Evolutionary conservation across 2,113 vertebrate genomes (phyloP).

Genomic region (Ammodramus savannarum): DNA sequence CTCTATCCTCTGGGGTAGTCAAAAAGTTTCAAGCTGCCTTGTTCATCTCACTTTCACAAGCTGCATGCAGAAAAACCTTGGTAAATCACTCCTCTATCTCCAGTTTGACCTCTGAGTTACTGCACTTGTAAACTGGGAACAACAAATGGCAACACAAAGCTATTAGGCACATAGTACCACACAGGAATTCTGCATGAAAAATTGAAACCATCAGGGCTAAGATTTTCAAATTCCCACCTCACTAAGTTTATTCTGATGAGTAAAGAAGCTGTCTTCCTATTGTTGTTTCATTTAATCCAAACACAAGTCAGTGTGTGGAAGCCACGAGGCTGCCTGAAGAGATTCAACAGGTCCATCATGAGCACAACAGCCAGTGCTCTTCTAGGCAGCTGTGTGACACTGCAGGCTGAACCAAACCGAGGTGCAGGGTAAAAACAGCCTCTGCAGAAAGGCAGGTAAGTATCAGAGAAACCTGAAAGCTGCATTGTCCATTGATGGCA

Average conservation of each 20-base stretch:
- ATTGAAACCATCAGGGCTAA: not conserved
- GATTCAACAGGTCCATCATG: not conserved
- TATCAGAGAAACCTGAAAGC: not conserved
- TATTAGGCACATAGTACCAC: rapidly evolving
- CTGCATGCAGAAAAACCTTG: not conserved
- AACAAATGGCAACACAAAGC: not conserved
- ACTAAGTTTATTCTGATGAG: not conserved
- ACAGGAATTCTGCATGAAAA: not conserved
- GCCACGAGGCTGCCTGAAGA: not conserved
- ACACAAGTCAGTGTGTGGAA: not conserved
- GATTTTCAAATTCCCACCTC: not conserved
- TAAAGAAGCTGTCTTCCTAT: not conserved
- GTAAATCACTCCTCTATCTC: not conserved
- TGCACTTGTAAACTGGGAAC: not conserved
- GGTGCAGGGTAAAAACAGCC: not conserved
- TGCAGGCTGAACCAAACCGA: not conserved
- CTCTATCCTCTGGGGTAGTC: not conserved
- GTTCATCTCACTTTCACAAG: not conserved
- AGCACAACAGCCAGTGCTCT: not conserved
- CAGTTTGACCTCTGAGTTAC: not conserved
- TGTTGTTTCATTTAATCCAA: not conserved
- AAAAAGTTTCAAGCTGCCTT: not conserved
- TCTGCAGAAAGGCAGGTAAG: not conserved
- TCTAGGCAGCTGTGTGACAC: not conserved
- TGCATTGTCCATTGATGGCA: not conserved